These are phyloP conservation scores for Oncorhynchus mykiss DNA, from an alignment of 2,113 vertebrate genomes.

Conservation along the genomic window DNA sequence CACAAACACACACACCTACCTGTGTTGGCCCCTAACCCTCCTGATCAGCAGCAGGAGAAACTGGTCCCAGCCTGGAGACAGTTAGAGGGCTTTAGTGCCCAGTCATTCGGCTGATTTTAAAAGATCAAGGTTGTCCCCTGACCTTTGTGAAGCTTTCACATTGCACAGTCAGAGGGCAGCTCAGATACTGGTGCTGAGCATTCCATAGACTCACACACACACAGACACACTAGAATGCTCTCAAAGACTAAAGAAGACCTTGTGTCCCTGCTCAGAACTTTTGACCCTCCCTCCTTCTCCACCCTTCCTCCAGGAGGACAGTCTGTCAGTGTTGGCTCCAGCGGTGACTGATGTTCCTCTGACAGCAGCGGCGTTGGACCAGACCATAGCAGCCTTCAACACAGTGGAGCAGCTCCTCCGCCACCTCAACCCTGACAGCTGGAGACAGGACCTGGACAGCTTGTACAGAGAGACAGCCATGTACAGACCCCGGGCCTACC, in stretches of 20 bases:
- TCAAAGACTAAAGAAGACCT: too few relatives aligned
- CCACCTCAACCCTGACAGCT: constrained; percentile 86
- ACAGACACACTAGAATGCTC: constrained; percentile 1
- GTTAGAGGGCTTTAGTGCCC: too few relatives aligned
- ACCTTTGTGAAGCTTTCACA: too few relatives aligned
- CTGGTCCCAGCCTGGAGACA: too few relatives aligned
- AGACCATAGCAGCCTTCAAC: constrained; percentile 85
- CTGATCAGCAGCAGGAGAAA: too few relatives aligned
- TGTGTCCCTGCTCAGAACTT: too few relatives aligned
- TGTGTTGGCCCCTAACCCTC: too few relatives aligned
- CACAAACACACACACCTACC: not conserved
- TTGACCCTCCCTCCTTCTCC: not conserved
- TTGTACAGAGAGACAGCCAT: constrained; percentile 83
- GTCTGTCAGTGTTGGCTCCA: constrained; percentile 60
- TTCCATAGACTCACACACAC: not conserved
- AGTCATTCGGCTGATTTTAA: too few relatives aligned
- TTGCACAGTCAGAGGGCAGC: not conserved
- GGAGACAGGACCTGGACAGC: constrained; percentile 90
- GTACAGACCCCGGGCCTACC: constrained; percentile 84
- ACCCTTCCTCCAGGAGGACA: constrained; percentile 37
- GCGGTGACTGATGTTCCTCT: constrained; percentile 80
- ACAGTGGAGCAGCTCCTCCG: constrained; percentile 89
- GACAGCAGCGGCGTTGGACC: constrained; percentile 82
- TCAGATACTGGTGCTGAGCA: not conserved
- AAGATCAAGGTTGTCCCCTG: too few relatives aligned